These are phyloP conservation scores for Cryptocephalus primarius DNA, from an alignment of 2,888 invertebrate genomes.

Conservation along the genomic window DNA sequence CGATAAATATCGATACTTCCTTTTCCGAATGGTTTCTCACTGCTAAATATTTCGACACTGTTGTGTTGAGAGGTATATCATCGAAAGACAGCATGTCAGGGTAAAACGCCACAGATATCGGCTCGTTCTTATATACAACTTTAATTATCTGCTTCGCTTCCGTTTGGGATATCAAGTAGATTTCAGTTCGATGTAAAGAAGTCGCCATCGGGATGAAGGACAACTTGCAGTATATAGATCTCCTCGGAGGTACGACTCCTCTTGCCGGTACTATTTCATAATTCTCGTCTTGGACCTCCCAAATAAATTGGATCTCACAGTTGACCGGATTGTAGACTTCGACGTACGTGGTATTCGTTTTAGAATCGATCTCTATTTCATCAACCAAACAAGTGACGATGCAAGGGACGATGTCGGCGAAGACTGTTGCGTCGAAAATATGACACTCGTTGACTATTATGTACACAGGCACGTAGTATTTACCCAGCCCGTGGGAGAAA, in stretches of 20 bases:
- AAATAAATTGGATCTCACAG: constrained; percentile 41
- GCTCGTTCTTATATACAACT: constrained; percentile 8
- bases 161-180: constrained; percentile 28
- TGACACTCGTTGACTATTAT: constrained; percentile 37
- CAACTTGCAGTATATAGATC: constrained; percentile 39
- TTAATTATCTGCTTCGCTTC: constrained; percentile 21
- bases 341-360: constrained; percentile 35
- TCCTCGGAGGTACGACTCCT: constrained; percentile 43
- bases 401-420: constrained; percentile 34
- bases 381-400: constrained; percentile 24
- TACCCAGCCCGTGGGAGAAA: constrained; percentile 23
- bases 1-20: constrained; percentile 14
- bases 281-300: constrained; percentile 38
- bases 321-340: constrained; percentile 45
- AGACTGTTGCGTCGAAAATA: constrained; percentile 32
- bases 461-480: constrained; percentile 30
- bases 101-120: constrained; percentile 11
- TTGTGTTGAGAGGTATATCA: constrained; percentile 32
- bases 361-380: constrained; percentile 26
- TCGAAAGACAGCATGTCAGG: constrained; percentile 21
- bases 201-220: constrained; percentile 22
- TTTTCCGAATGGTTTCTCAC: constrained; percentile 18
- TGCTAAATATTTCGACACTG: constrained; percentile 13
- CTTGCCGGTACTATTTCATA: constrained; percentile 41
- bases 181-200: constrained; percentile 21